Conservation (phyloP, 2,797 vertebrate species). For the Acrocephalus scirpaceus region DNA sequence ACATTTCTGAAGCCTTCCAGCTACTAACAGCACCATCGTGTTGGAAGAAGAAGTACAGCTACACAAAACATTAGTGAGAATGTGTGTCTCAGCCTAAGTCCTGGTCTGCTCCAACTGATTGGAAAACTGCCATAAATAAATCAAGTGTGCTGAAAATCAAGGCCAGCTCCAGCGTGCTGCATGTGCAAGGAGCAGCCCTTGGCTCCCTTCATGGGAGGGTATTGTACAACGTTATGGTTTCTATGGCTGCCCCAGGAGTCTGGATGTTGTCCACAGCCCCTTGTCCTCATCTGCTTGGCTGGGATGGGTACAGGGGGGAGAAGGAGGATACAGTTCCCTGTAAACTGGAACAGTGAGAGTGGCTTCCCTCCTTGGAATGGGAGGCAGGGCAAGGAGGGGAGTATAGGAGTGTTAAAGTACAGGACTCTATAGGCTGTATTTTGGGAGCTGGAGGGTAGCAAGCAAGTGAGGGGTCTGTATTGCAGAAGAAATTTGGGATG, state of each 20-base stretch:
- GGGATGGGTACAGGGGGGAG: background rate
- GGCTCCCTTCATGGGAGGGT: background rate
- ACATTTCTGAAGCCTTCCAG: slow-evolving; percentile 52
- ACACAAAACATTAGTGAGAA: background rate
- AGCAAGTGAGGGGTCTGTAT: background rate
- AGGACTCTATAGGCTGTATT: background rate
- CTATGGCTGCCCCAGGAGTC: background rate
- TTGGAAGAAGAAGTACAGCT: background rate
- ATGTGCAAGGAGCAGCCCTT: background rate
- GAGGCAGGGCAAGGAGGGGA: background rate
- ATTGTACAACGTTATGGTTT: background rate
- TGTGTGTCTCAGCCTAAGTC: background rate
- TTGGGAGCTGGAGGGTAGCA: background rate
- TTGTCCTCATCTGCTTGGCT: background rate
- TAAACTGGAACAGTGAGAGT: background rate
- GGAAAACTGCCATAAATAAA: slow-evolving; percentile 23
- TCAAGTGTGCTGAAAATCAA: background rate
- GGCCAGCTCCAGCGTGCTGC: background rate
- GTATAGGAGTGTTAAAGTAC: background rate
- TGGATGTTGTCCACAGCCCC: background rate
- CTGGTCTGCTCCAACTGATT: background rate
- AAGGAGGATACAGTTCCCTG: background rate
- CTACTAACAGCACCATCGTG: slow-evolving; percentile 14
- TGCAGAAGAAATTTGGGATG: background rate
- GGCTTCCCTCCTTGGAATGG: background rate